These are phyloP conservation scores for Belonocnema kinseyi DNA, from an alignment of 1,140 invertebrate species.

Conservation along the genomic window DNA sequence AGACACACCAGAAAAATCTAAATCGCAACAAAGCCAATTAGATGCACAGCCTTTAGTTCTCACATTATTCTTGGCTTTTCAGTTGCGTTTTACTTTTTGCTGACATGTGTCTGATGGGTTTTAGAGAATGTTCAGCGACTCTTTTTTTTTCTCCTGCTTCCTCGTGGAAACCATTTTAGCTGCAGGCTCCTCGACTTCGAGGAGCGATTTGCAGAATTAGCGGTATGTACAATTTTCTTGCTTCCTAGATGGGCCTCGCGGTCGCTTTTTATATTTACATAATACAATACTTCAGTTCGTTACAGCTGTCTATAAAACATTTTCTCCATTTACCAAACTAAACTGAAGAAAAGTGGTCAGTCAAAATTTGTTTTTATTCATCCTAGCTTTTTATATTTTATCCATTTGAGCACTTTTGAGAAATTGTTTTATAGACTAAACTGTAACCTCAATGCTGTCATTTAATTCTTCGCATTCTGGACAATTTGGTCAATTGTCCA, in stretches of 20 bases:
- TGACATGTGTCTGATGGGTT: slow-evolving; percentile 29
- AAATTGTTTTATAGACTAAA: too few relatives aligned
- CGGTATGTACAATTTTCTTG: slow-evolving; percentile 72
- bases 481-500: slow-evolving; percentile 32
- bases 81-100: slow-evolving; percentile 37
- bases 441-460: not conserved
- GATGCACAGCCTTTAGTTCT: slow-evolving; percentile 34
- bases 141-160: slow-evolving; percentile 40
- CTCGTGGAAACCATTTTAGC: slow-evolving; percentile 42
- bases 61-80: slow-evolving; percentile 29
- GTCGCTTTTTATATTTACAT: slow-evolving; percentile 56
- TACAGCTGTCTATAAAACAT: not conserved
- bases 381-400: not conserved
- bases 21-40: slow-evolving; percentile 35
- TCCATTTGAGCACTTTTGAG: not conserved
- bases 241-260: slow-evolving; percentile 57
- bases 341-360: slow-evolving; percentile 33
- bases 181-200: not conserved
- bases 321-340: slow-evolving; percentile 20
- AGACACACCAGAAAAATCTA: not conserved
- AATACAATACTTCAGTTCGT: slow-evolving; percentile 57
- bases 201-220: slow-evolving; percentile 64
- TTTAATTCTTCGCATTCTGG: slow-evolving; percentile 34
- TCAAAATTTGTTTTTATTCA: slow-evolving; percentile 28
- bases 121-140: slow-evolving; percentile 13